phyloP scores from a whole-genome alignment of 2,113 vertebrate species.

The human (Homo sapiens) region GRCh38 chr12:78978501-78979000 shows the following conservation, averaged over 20 bases:
- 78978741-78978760: neutral
- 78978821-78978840: neutral
- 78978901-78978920: neutral
- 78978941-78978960: neutral
- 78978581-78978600: conserved; percentile 44
- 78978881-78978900: neutral
- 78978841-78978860: neutral
- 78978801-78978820: neutral
- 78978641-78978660: conserved; percentile 37
- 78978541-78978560: conserved; percentile 71
- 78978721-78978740: neutral
- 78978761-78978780: neutral
- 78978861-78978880: conserved; percentile 8
- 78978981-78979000: neutral
- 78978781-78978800: neutral
- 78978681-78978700: conserved; percentile 26
- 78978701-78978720: conserved; percentile 51
- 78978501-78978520: conserved; percentile 59
- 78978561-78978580: conserved; percentile 70
- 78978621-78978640: conserved; percentile 48
- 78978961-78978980: neutral
- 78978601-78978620: conserved; percentile 54
- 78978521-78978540: conserved; percentile 69
- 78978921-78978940: neutral
- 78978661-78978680: conserved; percentile 19